Conservation (phyloP, 2,113 vertebrate species). For the Pipa parva region DNA sequence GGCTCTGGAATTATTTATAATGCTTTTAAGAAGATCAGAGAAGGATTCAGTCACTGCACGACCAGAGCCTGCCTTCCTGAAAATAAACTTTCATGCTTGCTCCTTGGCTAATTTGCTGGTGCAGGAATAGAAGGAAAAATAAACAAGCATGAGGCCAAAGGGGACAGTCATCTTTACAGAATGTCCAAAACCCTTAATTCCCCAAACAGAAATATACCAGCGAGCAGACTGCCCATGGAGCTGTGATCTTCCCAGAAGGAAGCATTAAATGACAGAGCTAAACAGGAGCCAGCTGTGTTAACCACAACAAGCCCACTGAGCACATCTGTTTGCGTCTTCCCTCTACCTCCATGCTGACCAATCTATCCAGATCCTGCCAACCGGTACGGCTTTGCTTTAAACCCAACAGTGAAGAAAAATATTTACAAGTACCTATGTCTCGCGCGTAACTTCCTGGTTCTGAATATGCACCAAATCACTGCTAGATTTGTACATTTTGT, state of each 20-base stretch:
- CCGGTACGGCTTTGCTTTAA: too few relatives aligned
- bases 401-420: too few relatives aligned
- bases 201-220: slow-evolving; percentile 4
- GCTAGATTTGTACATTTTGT: too few relatives aligned
- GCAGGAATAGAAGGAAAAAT: slow-evolving; percentile 37
- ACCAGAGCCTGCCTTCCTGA: slow-evolving; percentile 7
- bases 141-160: slow-evolving; percentile 35
- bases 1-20: slow-evolving; percentile 15
- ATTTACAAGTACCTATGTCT: too few relatives aligned
- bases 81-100: slow-evolving; percentile 12
- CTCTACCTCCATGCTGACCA: slow-evolving; percentile 22
- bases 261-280: slow-evolving; percentile 34
- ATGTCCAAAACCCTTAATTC: slow-evolving; percentile 28
- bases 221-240: slow-evolving; percentile 30
- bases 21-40: slow-evolving; percentile 6
- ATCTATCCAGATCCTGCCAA: too few relatives aligned
- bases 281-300: slow-evolving; percentile 32
- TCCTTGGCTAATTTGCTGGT: slow-evolving; percentile 23
- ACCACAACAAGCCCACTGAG: slow-evolving; percentile 14
- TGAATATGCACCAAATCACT: too few relatives aligned
- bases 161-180: slow-evolving; percentile 26
- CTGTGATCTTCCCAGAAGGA: slow-evolving; percentile 40
- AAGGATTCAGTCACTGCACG: slow-evolving; percentile 4
- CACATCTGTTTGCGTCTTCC: slow-evolving; percentile 1
- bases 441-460: too few relatives aligned